Conservation (phyloP, 2,113 vertebrate species). For the Aythya baeri region DNA sequence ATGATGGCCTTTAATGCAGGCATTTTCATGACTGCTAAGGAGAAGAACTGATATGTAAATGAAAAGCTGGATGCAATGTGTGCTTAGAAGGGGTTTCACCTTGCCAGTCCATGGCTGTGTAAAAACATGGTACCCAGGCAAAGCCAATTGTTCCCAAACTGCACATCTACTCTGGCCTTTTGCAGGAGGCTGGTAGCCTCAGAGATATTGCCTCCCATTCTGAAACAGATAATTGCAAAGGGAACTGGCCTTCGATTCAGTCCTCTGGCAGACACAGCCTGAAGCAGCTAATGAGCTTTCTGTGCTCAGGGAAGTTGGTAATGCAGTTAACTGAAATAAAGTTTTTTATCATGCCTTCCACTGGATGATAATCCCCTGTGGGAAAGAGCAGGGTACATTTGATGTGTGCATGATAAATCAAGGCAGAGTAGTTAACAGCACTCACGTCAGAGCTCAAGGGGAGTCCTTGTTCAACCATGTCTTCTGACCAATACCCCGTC, state of each 20-base stretch:
- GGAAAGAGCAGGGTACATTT: neutral
- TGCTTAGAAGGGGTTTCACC: neutral
- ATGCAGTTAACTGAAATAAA: neutral
- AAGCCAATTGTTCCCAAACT: neutral
- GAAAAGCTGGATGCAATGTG: neutral
- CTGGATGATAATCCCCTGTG: neutral
- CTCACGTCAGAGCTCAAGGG: neutral
- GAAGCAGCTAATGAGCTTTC: neutral
- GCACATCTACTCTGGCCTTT: accelerated
- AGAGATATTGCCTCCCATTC: neutral
- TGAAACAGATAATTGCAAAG: neutral
- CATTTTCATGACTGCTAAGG: neutral
- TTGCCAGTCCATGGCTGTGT: neutral
- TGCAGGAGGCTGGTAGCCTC: neutral
- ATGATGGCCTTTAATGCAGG: neutral
- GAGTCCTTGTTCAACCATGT: neutral
- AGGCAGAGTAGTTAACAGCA: neutral
- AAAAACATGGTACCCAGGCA: neutral
- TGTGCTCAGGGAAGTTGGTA: neutral
- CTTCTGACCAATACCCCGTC: accelerated
- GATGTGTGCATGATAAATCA: accelerated
- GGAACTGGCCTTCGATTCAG: accelerated
- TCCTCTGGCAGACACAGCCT: neutral
- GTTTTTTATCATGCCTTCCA: neutral
- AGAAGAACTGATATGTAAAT: neutral